Percentiles rank a stretch among this genome's conserved stretches.
Evolutionary conservation across 1,140 invertebrate species (phyloP).

Genomic region (Sycophila sp.): DNA sequence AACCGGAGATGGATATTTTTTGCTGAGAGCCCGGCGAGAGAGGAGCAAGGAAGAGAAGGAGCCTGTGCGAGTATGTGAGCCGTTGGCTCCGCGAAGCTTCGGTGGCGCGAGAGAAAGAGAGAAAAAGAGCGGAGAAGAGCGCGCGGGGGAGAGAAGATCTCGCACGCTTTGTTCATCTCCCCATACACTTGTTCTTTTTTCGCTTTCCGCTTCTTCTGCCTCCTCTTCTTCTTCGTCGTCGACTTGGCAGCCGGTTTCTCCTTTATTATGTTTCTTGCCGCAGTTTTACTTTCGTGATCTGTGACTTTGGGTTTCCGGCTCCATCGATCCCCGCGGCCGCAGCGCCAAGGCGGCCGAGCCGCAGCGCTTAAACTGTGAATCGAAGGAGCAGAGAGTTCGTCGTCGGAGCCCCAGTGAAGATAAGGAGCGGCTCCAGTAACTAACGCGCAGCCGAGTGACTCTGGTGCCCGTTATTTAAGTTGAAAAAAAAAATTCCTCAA

Average conservation of each 20-base stretch:
- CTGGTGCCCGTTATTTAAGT: too few species aligned
- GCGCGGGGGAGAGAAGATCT: neutral
- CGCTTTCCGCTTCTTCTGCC: neutral
- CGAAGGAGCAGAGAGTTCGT: neutral
- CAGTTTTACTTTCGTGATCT: neutral
- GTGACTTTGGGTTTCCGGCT: neutral
- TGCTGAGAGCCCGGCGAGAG: neutral
- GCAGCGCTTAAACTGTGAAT: neutral
- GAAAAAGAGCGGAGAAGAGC: neutral
- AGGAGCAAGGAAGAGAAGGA: neutral
- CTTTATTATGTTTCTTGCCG: neutral
- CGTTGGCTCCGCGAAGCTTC: neutral
- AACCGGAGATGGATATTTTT: neutral
- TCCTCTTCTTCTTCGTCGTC: conserved; percentile 1
- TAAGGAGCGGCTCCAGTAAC: too few species aligned
- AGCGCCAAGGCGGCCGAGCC: neutral
- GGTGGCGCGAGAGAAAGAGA: neutral
- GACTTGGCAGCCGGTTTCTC: neutral
- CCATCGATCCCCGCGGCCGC: neutral
- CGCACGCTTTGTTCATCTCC: conserved; percentile 18
- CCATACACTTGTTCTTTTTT: neutral
- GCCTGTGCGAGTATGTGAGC: neutral
- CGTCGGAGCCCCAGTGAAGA: too few species aligned
- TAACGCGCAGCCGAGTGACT: too few species aligned
- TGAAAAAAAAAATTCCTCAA: too few species aligned